Evolutionary conservation across 1,140 invertebrate genomes (phyloP).

Genomic region (Nephila pilipes): DNA sequence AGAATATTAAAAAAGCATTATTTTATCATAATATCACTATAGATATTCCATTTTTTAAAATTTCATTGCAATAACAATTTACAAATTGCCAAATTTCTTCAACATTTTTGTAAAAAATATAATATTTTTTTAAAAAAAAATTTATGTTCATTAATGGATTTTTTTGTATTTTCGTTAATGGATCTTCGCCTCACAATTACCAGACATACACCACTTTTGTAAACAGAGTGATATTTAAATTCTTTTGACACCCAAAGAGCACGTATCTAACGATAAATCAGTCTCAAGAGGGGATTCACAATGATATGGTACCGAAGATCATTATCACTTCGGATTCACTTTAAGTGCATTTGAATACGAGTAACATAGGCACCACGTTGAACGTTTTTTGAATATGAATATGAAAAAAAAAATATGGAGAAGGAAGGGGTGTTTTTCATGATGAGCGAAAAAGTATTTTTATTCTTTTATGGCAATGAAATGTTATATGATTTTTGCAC

Average conservation of each 20-base stretch:
- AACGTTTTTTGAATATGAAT: background rate
- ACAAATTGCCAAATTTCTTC: too few species aligned
- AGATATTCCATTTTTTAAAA: too few species aligned
- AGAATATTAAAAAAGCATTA: too few species aligned
- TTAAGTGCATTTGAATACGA: background rate
- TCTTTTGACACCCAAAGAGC: background rate
- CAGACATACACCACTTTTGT: background rate
- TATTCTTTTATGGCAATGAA: background rate
- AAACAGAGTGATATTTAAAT: background rate
- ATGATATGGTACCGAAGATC: background rate
- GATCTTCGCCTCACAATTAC: background rate
- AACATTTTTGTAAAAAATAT: background rate
- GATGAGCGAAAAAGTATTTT: background rate
- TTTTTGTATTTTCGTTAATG: too few species aligned
- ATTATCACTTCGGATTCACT: slow-evolving; percentile 25
- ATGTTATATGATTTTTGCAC: background rate
- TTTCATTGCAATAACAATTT: too few species aligned
- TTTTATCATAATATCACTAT: too few species aligned
- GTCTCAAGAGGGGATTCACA: background rate
- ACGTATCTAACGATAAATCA: slow-evolving; percentile 14
- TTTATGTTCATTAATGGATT: background rate
- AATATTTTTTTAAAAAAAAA: background rate
- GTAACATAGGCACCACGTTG: background rate
- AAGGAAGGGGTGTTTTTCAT: background rate
- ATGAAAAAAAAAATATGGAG: background rate